Base-by-base conservation (phyloP, 2,888 invertebrate genomes). In the Papilio demoleus region DNA sequence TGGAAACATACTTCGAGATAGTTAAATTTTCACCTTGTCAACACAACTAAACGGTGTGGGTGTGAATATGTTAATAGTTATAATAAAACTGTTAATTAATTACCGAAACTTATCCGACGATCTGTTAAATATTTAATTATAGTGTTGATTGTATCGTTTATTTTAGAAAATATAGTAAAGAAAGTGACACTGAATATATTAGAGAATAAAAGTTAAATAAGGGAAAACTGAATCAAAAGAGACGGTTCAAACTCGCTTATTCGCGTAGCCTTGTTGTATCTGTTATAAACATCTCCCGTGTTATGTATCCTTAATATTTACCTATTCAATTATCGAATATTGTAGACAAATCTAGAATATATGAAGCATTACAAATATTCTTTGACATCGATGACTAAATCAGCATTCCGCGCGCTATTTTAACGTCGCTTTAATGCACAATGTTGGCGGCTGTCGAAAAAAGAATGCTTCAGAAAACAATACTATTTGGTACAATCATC, bases 51-150 rank as follows among this genome's bases (percentile, higher is more conserved):
- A 50, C 38, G 14, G 11, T 22, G 68, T 68, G 60, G 68, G 68
- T 34, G 68, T 60, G n/a, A 65, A 50, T n/a, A n/a, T 59, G 50
- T 68, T 68, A 65, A 69, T 65, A 56, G n/a, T 1, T 53, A 22
- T 56, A 61, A 65, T 69, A 65, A 69, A 69, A 69, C 53, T 45
- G 53, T 69, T 65, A 65, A 69, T 61, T 64, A 60, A 68, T 56
- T 50, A 69, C 65, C 11, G 14, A 27, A 56, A 65, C 14, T 65
- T 65, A 65, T 61, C 60, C 5, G 42, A 24, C n/a, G 34, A 69
- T 69, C 64, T 60, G 47, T 68, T 58, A 31, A 50, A 50, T 45
- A 47, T 24, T 58, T 36, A 63, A 63, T 14, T n/a, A 27, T 27
- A 24, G 36, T n/a, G 53, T 65, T 31, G 31, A 27, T 50, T 14